Evolutionary conservation across 2,113 vertebrate species (phyloP).

Genomic region (Patagioenas fasciata): DNA sequence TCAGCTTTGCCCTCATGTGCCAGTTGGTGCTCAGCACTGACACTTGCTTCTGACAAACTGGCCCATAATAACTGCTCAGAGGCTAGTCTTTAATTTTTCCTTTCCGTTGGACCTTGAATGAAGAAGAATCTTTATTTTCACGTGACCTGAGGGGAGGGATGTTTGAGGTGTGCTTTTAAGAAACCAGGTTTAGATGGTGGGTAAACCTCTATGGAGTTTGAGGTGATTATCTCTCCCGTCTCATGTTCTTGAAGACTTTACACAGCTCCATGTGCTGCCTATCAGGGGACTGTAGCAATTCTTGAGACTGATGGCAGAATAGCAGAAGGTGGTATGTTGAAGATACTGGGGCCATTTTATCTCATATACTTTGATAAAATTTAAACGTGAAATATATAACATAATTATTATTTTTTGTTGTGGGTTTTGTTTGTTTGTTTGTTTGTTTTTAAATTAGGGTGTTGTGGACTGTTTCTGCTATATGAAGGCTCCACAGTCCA

Average conservation of each 20-base stretch:
- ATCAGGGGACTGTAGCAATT: not conserved
- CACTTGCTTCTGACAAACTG: not conserved
- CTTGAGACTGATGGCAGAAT: not conserved
- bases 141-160: not conserved
- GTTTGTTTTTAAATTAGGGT: not conserved
- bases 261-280: not conserved
- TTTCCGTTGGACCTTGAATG: not conserved
- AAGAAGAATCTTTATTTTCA: not conserved
- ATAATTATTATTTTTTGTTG: not conserved
- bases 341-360: not conserved
- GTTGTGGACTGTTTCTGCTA: not conserved
- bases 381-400: not conserved
- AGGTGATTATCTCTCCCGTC: not conserved
- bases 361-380: not conserved
- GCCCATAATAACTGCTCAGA: not conserved
- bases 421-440: accelerated
- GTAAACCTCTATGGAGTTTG: not conserved
- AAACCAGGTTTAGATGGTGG: not conserved
- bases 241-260: not conserved
- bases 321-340: not conserved
- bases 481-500: not conserved
- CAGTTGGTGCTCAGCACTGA: not conserved
- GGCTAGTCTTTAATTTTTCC: not conserved
- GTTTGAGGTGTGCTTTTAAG: not conserved
- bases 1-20: not conserved